Conservation (phyloP, 2,113 vertebrate species). For the Menura novaehollandiae region DNA sequence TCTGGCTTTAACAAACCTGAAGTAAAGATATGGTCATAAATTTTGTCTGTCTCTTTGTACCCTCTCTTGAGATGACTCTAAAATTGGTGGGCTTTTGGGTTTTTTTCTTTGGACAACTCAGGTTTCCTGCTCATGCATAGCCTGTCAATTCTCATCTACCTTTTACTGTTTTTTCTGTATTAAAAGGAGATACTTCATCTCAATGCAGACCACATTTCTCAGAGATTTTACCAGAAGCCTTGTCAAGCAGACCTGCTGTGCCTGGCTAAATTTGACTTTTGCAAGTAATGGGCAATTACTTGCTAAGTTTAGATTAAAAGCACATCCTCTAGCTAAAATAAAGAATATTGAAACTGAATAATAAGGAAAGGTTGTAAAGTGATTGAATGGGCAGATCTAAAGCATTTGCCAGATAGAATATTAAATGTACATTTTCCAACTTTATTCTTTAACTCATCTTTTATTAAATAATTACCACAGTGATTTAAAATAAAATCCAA, state of each 20-base stretch:
- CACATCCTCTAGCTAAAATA: neutral
- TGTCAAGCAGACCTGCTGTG: neutral
- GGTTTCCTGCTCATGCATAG: neutral
- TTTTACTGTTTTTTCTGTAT: neutral
- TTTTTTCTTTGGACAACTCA: neutral
- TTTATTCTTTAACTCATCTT: neutral
- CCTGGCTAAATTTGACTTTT: neutral
- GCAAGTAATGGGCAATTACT: neutral
- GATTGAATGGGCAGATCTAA: neutral
- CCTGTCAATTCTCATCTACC: neutral
- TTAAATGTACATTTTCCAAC: neutral
- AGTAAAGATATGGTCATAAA: neutral
- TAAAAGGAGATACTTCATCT: neutral
- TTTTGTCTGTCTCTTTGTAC: neutral
- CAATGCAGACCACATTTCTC: neutral
- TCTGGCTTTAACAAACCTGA: neutral
- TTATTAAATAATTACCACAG: neutral
- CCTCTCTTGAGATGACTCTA: neutral
- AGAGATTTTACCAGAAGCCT: neutral
- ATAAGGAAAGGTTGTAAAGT: neutral
- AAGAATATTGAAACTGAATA: neutral
- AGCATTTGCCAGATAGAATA: neutral
- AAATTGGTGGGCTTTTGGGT: rapidly evolving
- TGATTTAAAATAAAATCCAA: neutral
- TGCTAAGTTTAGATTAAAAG: neutral